Evolutionary conservation across 2,888 invertebrate genomes (phyloP), one percentile per base, ranked within the genome.

Genomic region (Eucera pruinosa): DNA sequence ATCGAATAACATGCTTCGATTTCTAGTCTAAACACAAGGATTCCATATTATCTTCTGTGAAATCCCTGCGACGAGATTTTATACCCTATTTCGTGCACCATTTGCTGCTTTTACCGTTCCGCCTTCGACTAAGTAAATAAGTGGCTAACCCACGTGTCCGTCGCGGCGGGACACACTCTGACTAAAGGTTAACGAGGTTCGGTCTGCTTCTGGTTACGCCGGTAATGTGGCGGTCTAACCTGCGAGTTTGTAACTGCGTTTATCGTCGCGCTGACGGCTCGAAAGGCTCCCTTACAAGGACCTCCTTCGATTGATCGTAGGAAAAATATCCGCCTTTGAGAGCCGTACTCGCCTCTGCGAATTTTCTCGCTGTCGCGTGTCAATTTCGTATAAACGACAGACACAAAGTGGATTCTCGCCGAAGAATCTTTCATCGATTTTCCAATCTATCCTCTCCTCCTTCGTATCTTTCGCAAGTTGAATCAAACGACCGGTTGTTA

Each of bases 101-200:
- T 77, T 85, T 78, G 66, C 65, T 25, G 77, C 77, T 78, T 78
- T 85, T 61, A 78, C 62, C 23, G 41, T 60, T 58, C 39, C 50
- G 41, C 50, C 66, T 80, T 68, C 58, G 48, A 62, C 61, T 65
- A 74, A 60, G 82, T 82, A 82, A 83, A 82, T 76, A 83, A 82
- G 83, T 78, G 79, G 73, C 67, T 84, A 77, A 71, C 66, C 64
- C 72, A 65, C 61, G 68, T 68, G 72, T 65, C 54, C 61, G 75
- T 60, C 67, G 60, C 45, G 75, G 65, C n/a, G 62, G 78, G 78
- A 77, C 73, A 64, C 76, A 74, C 77, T 80, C 73, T 61, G 78
- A 72, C 65, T 66, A 45, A 43, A 50, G 69, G 78, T 83, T 84
- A 85, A 84, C 78, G 72, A 85, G 83, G 41, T 83, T 75, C 68